A percentile compares a stretch with the other conserved stretches of the same genome.
These are phyloP conservation scores for Hylaeus volcanicus DNA, from an alignment of 1,140 invertebrate species.

Conservation along the genomic window DNA sequence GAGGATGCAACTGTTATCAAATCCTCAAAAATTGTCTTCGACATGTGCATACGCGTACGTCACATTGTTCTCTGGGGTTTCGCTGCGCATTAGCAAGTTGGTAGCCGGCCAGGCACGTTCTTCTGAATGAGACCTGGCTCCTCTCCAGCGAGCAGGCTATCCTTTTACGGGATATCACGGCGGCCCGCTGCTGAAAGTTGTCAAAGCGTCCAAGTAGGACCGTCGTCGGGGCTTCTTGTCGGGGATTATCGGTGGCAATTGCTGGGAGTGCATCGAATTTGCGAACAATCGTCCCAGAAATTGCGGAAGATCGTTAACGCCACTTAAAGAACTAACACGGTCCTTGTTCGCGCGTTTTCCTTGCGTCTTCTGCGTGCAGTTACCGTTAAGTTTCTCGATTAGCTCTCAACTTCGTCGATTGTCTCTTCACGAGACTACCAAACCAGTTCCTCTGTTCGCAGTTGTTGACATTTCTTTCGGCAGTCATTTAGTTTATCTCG, in stretches of 20 bases:
- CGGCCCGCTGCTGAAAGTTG: conserved; percentile 36
- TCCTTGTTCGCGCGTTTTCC: not conserved
- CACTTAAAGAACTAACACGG: not conserved
- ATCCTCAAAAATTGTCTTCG: conserved; percentile 5
- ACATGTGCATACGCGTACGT: conserved; percentile 47
- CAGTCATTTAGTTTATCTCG: no score
- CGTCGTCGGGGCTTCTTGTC: conserved; percentile 24
- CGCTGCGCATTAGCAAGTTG: conserved; percentile 61
- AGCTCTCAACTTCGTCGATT: not conserved
- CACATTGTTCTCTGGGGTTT: conserved; percentile 18
- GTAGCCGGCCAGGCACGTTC: conserved; percentile 62
- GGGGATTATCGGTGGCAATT: conserved; percentile 40
- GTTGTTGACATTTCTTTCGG: no score
- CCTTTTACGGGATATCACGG: conserved; percentile 44
- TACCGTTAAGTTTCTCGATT: not conserved
- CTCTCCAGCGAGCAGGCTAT: conserved; percentile 45
- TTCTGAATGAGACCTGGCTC: conserved; percentile 57
- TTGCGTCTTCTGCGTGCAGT: not conserved
- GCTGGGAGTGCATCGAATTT: conserved; percentile 41
- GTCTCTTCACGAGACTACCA: no score
- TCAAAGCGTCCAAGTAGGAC: conserved; percentile 49
- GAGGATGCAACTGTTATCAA: not conserved
- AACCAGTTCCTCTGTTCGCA: no score
- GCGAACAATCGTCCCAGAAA: conserved; percentile 4
- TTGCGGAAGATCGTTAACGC: not conserved